phyloP scores from a whole-genome alignment of 2,888 invertebrate genomes.

The Agrochola lychnidis region DNA sequence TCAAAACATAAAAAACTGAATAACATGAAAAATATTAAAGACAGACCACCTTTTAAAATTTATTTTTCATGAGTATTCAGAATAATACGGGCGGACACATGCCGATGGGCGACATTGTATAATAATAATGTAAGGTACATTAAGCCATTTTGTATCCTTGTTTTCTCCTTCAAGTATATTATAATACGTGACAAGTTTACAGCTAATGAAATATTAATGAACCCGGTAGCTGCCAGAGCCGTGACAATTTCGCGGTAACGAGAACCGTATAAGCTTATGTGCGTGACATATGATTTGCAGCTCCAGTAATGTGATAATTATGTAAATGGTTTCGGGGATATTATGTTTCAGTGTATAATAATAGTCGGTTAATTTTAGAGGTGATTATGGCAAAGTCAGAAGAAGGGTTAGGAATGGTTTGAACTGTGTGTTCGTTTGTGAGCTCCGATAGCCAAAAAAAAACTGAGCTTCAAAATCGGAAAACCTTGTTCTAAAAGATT shows the following conservation, averaged over 20 bases:
- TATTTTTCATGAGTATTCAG: too few species aligned
- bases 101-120: too few species aligned
- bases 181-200: not conserved
- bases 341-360: not conserved
- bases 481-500: not conserved
- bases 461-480: not conserved
- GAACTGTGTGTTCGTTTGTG: not conserved
- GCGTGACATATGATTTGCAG: constrained; percentile 32
- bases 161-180: not conserved
- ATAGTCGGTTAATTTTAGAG: not conserved
- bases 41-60: too few species aligned
- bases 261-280: constrained; percentile 1
- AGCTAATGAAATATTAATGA: constrained; percentile 43
- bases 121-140: too few species aligned
- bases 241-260: constrained; percentile 28
- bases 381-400: not conserved
- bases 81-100: too few species aligned
- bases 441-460: not conserved
- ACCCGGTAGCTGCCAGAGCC: constrained; percentile 8
- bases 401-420: not conserved
- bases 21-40: too few species aligned
- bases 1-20: too few species aligned
- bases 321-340: constrained; percentile 10
- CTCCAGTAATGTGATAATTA: constrained; percentile 29
- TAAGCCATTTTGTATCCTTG: not conserved